phyloP scores from a whole-genome alignment of 2,888 invertebrate genomes.

The Acrobasis repandana region DNA sequence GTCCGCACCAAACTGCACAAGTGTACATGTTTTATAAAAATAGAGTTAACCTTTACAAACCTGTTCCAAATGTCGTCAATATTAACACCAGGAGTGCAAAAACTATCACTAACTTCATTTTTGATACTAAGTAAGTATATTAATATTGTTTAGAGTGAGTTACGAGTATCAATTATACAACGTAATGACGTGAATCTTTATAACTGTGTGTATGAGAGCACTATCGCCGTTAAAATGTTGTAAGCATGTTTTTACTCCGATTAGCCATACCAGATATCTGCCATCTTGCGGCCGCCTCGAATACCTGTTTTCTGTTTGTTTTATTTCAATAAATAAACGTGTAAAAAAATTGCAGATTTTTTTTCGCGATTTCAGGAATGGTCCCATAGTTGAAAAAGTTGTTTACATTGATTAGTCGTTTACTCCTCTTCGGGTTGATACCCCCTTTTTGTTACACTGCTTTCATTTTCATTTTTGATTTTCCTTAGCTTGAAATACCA shows the following conservation, averaged over 20 bases:
- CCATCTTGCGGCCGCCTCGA: not conserved
- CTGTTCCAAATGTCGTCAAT: not conserved
- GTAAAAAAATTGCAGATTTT: no score
- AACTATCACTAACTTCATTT: not conserved
- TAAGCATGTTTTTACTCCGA: not conserved
- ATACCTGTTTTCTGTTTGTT: not conserved
- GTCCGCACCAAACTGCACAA: not conserved
- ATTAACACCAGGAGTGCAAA: not conserved
- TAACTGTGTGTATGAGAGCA: constrained; percentile 5
- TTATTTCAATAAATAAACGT: not conserved
- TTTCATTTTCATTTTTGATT: no score
- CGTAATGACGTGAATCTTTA: not conserved
- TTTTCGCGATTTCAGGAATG: no score
- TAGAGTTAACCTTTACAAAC: not conserved
- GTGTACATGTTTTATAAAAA: not conserved
- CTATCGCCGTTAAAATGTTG: constrained; percentile 2
- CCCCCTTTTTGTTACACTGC: no score
- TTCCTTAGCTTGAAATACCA: no score
- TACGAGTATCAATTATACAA: no score
- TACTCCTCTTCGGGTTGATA: no score
- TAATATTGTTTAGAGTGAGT: no score
- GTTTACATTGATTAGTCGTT: no score
- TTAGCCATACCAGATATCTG: not conserved
- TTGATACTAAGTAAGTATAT: not conserved
- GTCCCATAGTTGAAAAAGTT: no score